A percentile compares a stretch with the other conserved stretches of the same genome.
phyloP scores from a whole-genome alignment of 2,113 vertebrate genomes.

The human (Homo sapiens) region DNA sequence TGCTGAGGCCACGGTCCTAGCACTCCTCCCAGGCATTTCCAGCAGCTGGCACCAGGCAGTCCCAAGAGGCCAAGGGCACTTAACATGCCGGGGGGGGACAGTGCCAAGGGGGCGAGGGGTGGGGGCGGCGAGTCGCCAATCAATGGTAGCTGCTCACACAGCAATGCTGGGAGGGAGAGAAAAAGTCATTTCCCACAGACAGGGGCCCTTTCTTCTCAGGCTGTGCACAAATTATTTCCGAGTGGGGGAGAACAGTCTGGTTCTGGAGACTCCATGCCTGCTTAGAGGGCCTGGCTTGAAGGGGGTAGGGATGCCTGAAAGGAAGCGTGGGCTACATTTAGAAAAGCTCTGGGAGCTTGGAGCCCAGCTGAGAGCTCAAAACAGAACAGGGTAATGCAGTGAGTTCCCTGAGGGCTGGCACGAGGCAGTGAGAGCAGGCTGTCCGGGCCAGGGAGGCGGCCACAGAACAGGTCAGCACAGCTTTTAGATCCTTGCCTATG shows the following conservation, averaged over 20 bases:
- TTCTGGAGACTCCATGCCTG: conserved; percentile 28
- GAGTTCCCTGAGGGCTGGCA: neutral
- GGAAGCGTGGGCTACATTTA: neutral
- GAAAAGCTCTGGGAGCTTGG: conserved; percentile 43
- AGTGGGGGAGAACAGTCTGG: conserved; percentile 32
- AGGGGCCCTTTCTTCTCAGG: conserved; percentile 61
- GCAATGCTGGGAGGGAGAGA: conserved; percentile 68
- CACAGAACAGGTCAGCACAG: neutral
- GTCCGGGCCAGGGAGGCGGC: neutral
- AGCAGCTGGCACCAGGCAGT: conserved; percentile 75
- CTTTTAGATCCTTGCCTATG: neutral
- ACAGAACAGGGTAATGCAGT: neutral
- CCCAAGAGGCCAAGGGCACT: conserved; percentile 73
- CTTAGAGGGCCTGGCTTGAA: neutral
- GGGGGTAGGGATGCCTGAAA: neutral
- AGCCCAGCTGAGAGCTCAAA: neutral
- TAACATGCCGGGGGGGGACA: neutral
- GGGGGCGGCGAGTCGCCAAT: neutral
- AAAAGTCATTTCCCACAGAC: conserved; percentile 74
- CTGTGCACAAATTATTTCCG: conserved; percentile 49
- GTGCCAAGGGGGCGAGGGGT: neutral
- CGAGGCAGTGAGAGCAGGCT: neutral
- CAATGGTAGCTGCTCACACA: conserved; percentile 37
- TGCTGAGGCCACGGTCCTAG: neutral
- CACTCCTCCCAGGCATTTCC: conserved; percentile 66